Percentiles rank a stretch among this genome's conserved stretches.
phyloP scores from a whole-genome alignment of 2,113 vertebrate species.

The Dipodomys ordii region DNA sequence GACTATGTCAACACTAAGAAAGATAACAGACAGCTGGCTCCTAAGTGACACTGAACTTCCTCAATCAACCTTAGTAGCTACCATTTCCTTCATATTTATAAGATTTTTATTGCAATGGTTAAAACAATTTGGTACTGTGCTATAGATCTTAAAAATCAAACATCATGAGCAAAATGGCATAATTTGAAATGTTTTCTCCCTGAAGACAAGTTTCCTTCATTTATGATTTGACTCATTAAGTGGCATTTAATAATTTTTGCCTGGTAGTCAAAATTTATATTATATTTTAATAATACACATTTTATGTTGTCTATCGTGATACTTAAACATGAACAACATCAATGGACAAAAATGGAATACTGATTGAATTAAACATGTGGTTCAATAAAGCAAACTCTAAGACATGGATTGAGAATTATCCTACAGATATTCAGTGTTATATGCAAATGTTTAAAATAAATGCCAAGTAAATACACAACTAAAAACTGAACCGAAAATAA shows the following conservation, averaged over 20 bases:
- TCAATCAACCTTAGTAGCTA: background rate
- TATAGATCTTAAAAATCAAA: background rate
- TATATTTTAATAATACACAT: background rate
- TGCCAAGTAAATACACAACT: background rate
- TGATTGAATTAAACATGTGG: background rate
- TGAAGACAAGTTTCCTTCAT: background rate
- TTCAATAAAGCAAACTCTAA: background rate
- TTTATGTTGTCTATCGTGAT: background rate
- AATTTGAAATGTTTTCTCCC: background rate
- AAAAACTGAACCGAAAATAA: background rate
- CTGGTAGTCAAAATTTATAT: background rate
- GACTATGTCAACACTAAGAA: background rate
- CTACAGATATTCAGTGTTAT: slow-evolving; percentile 32
- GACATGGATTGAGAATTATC: background rate
- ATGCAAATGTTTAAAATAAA: background rate
- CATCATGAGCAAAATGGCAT: background rate
- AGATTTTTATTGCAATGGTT: background rate
- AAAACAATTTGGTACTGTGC: background rate
- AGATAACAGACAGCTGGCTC: background rate
- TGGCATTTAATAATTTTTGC: background rate
- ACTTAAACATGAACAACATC: background rate
- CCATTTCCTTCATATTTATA: background rate
- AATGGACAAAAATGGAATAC: background rate
- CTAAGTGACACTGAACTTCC: background rate
- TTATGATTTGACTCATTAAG: background rate